phyloP scores from a whole-genome alignment of 1,140 invertebrate species.

The Magallana gigas region DNA sequence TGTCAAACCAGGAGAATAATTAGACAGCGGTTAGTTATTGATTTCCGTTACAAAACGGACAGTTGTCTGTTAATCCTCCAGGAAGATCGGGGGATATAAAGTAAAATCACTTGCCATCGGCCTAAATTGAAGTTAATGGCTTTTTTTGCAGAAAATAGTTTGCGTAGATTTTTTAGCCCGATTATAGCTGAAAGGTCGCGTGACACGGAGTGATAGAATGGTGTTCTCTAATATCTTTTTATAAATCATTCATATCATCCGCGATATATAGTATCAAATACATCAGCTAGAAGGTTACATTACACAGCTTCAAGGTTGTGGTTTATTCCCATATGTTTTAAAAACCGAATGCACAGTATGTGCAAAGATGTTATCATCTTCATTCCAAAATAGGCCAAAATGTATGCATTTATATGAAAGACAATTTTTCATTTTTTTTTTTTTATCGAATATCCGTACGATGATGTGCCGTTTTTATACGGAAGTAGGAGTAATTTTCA shows the following conservation, averaged over 20 bases:
- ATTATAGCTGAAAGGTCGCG: constrained; percentile 16
- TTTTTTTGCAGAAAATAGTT: constrained; percentile 32
- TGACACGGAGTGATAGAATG: not conserved
- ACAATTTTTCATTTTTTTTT: too few relatives aligned
- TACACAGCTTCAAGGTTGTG: not conserved
- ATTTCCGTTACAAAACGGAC: constrained; percentile 37
- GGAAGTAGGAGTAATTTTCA: not conserved
- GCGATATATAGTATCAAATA: constrained; percentile 10
- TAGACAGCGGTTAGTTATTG: constrained; percentile 25
- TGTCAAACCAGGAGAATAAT: constrained; percentile 12
- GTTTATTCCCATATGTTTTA: too few relatives aligned
- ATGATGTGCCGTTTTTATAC: too few relatives aligned
- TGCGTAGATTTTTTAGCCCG: constrained; percentile 27
- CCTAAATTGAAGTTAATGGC: constrained; percentile 28
- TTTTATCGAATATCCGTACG: too few relatives aligned
- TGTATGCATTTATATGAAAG: too few relatives aligned
- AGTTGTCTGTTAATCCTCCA: constrained; percentile 24
- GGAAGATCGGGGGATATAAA: constrained; percentile 18
- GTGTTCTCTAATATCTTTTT: constrained; percentile 17
- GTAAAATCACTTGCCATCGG: constrained; percentile 35
- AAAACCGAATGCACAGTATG: too few relatives aligned
- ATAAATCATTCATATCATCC: constrained; percentile 33
- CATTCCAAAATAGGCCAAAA: too few relatives aligned
- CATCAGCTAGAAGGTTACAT: not conserved
- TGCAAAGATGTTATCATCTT: too few relatives aligned